Base-by-base conservation (phyloP, 2,113 vertebrate genomes). In the Nycticryphes semicollaris region DNA sequence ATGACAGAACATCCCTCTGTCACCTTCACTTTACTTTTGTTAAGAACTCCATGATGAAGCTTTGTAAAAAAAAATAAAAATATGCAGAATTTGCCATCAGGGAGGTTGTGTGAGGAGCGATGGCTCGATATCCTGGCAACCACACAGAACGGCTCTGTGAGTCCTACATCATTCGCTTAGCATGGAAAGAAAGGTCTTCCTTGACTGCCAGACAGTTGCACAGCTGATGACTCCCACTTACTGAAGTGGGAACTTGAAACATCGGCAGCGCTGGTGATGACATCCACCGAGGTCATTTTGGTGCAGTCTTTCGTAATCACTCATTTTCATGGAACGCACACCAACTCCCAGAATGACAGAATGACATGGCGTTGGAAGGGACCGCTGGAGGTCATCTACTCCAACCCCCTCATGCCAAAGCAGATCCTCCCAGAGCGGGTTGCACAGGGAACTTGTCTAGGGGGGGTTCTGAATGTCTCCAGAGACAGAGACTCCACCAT, bases 231-330 rank as follows among this genome's bases (percentile, higher is more conserved):
- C 72, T 90, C 35, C 31, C 41, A 77, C 50, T 94, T 89, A 78
- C 73, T 74, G 87, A 91, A 94, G n/a, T n/a, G n/a, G 35, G n/a
- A 73, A 79, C 67, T 91, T 94, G 80, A 90, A 75, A 73, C 85
- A 94, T 91, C 87, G 78, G 68, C 84, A 92, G 27, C 84, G 84
- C 60, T 47, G 27, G 12, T 93, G 94, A 94, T 95, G 95, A 91
- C 89, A 87, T 89, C 84, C 91, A 69, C 56, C 86, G 92, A 91
- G 81, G 89, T 89, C 85, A 82, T 84, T 95, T 95, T 89, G 91
- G 95, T 95, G 35, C 60, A 56, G 19, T 25, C 80, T 95, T 94
- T 87, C 82, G 47, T 89, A 95, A 96, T 95, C 39, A 87, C 14
- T 91, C 87, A 91, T 96, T 94, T 92, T 87, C 89, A 53, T 79